Evolutionary conservation across 92 coral and sea anemone genomes (phyloP).

Genomic region (Porites lobata): DNA sequence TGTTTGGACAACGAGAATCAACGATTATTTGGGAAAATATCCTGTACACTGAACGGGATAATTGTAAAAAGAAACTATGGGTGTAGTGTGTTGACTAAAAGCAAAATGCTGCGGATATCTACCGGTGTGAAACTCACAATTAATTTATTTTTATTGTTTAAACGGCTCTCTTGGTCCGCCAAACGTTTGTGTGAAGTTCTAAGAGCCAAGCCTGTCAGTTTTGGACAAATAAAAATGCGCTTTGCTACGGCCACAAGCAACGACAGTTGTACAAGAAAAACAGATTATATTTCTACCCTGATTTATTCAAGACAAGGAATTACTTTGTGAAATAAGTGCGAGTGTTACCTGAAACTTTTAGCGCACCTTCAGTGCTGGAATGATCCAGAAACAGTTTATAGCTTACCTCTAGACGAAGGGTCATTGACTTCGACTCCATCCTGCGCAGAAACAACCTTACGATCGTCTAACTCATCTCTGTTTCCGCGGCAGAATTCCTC

Average conservation of each 20-base stretch:
- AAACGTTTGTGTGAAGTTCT: neutral
- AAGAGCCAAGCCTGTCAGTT: neutral
- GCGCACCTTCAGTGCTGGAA: neutral
- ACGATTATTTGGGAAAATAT: neutral
- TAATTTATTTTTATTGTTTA: conserved; percentile 38
- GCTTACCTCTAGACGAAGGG: conserved; percentile 30
- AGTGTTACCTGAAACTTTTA: conserved; percentile 3
- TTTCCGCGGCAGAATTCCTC: conserved; percentile 25
- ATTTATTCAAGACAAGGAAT: conserved; percentile 10
- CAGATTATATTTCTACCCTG: neutral
- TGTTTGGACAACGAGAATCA: conserved; percentile 10
- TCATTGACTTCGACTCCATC: conserved; percentile 8
- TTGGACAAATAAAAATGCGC: conserved; percentile 9
- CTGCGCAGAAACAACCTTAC: neutral
- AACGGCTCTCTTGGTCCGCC: conserved; percentile 16
- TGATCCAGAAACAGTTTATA: neutral
- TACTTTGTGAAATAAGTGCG: conserved; percentile 11
- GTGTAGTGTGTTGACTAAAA: neutral
- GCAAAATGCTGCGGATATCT: conserved; percentile 18
- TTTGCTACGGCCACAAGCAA: conserved; percentile 36
- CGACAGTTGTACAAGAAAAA: conserved; percentile 3
- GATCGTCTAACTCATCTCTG: conserved; percentile 11
- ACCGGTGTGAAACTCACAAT: conserved; percentile 38
- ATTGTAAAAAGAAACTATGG: neutral
- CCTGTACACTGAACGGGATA: neutral